phyloP scores from a whole-genome alignment of 2,113 vertebrate species.

The Hippocampus mohnikei region DNA sequence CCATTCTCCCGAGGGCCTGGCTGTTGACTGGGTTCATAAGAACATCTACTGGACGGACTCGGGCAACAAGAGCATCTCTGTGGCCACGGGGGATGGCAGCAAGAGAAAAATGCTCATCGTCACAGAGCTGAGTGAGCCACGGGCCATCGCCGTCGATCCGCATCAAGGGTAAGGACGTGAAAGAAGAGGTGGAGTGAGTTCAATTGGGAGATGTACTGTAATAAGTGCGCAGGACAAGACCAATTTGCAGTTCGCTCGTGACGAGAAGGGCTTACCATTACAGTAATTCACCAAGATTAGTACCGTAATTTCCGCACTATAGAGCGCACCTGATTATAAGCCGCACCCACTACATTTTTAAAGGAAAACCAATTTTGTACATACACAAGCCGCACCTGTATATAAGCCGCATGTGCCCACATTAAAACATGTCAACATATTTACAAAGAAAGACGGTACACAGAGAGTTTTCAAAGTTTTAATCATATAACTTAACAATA shows the following conservation, averaged over 20 bases:
- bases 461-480: no score
- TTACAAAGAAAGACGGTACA: no score
- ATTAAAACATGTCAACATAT: no score
- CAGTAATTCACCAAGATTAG: not conserved
- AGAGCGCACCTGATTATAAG: no score
- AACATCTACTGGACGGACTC: constrained; percentile 99
- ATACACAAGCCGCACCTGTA: no score
- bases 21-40: constrained; percentile 95
- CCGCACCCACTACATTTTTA: no score
- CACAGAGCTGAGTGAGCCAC: constrained; percentile 85
- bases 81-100: constrained; percentile 85
- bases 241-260: not conserved
- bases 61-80: constrained; percentile 91
- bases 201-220: no score
- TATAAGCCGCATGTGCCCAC: no score
- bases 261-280: not conserved
- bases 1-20: constrained; percentile 91
- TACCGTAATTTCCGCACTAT: no score
- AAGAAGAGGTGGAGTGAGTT: not conserved
- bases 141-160: constrained; percentile 92
- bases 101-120: constrained; percentile 86
- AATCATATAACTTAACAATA: no score
- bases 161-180: constrained; percentile 79
- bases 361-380: no score
- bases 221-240: not conserved